Evolutionary conservation across 2,113 vertebrate genomes (phyloP).

Genomic region (Illadopsis cleaveri): DNA sequence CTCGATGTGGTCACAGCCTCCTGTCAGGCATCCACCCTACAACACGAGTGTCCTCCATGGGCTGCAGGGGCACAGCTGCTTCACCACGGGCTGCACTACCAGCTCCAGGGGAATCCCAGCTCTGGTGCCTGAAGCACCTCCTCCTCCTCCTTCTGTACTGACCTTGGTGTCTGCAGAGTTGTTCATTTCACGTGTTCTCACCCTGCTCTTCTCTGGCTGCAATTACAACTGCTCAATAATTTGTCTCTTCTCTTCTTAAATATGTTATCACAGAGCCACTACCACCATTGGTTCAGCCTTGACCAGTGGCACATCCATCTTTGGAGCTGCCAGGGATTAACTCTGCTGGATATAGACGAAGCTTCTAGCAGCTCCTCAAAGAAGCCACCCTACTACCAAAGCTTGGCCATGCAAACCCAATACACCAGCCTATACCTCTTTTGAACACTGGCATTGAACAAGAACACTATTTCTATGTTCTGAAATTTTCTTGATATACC

Average conservation of each 20-base stretch:
- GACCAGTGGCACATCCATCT: not conserved
- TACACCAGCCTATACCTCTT: not conserved
- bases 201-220: not conserved
- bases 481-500: not conserved
- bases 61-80: not conserved
- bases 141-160: not conserved
- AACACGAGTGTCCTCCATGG: not conserved
- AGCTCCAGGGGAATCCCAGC: not conserved
- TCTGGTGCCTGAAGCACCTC: not conserved
- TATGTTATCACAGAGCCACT: not conserved
- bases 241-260: not conserved
- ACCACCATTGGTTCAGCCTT: not conserved
- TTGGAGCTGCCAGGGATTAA: not conserved
- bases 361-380: not conserved
- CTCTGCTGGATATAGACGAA: not conserved
- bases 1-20: rapidly evolving
- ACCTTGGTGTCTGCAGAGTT: not conserved
- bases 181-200: not conserved
- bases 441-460: not conserved
- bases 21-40: not conserved
- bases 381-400: not conserved
- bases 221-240: not conserved
- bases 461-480: not conserved
- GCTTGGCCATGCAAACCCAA: not conserved
- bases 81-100: not conserved